Conservation (phyloP, 2,888 invertebrate species). For the Eristalis arbustorum region DNA sequence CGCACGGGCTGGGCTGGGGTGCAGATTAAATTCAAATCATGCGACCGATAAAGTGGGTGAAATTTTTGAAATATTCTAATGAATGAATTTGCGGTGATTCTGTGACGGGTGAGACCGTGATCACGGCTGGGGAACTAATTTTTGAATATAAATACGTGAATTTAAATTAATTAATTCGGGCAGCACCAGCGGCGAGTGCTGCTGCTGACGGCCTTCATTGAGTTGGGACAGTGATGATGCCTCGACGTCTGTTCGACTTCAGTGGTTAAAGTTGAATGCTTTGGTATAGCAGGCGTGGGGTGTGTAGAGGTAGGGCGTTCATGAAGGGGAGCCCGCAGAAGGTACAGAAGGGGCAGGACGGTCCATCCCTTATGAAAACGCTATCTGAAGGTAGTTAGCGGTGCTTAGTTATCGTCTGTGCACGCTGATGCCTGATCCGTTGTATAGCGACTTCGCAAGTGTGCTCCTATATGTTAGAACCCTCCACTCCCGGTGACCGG, state of each 20-base stretch:
- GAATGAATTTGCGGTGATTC: conserved; percentile 5
- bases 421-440: too few species aligned
- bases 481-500: too few species aligned
- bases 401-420: too few species aligned
- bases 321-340: too few species aligned
- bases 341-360: too few species aligned
- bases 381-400: too few species aligned
- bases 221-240: neutral
- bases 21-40: conserved; percentile 2
- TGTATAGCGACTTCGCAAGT: too few species aligned
- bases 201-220: neutral
- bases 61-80: conserved; percentile 5
- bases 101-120: neutral
- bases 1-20: neutral
- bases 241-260: neutral
- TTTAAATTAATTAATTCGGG: neutral
- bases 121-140: neutral
- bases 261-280: neutral
- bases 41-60: neutral
- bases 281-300: too few species aligned
- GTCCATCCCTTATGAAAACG: too few species aligned
- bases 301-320: too few species aligned
- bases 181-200: neutral
- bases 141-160: neutral
- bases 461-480: too few species aligned